Percentiles rank a stretch among this genome's conserved stretches.
Conservation (phyloP, 2,113 vertebrate species). For the Phaethon lepturus region DNA sequence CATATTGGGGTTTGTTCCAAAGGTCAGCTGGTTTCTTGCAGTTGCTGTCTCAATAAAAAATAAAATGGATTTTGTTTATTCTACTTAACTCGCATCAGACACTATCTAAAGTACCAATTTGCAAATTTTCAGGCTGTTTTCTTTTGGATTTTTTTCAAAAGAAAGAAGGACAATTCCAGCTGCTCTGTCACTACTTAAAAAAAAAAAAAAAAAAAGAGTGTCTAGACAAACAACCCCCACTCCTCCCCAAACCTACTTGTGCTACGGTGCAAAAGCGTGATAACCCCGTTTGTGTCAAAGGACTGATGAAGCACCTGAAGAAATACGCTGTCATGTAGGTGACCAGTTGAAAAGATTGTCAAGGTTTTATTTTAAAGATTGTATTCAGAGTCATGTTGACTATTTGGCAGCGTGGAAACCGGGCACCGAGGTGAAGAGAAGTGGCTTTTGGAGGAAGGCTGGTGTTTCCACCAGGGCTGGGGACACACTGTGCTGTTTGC, state of each 20-base stretch:
- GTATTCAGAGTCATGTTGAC: background rate
- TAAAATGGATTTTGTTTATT: background rate
- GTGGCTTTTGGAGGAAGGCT: background rate
- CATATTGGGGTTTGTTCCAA: background rate
- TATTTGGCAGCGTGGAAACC: background rate
- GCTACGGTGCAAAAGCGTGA: background rate
- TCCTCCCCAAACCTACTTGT: background rate
- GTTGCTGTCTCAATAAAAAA: background rate
- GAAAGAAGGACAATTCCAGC: background rate
- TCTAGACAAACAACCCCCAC: background rate
- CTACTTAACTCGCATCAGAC: background rate
- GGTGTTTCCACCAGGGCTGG: background rate
- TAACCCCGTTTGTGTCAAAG: background rate
- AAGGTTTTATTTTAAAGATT: background rate
- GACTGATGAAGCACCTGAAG: background rate
- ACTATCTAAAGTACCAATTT: background rate
- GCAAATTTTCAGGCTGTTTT: background rate
- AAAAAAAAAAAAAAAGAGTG: background rate
- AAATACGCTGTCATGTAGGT: background rate
- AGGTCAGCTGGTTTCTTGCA: background rate
- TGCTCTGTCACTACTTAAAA: background rate
- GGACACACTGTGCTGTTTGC: background rate
- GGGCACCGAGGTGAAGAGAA: fast-evolving
- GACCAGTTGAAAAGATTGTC: background rate
- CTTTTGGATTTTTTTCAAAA: background rate